Evolutionary conservation across 2,888 invertebrate genomes (phyloP).

Genomic region (Drosophila setosimentum): DNA sequence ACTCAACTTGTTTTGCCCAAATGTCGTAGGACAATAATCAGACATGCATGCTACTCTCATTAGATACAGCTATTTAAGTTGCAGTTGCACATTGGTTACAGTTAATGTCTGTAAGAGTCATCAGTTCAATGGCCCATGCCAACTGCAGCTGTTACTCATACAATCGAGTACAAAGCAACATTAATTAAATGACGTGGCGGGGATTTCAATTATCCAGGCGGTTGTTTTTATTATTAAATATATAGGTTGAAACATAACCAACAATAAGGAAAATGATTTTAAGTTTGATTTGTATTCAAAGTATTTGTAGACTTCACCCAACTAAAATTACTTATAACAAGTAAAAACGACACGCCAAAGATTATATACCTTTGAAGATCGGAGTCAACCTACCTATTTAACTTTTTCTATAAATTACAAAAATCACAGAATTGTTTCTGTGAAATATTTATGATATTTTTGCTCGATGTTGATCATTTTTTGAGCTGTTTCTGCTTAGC

Average conservation of each 20-base stretch:
- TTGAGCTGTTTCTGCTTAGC: background rate
- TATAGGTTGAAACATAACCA: background rate
- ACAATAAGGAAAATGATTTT: background rate
- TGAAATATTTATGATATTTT: background rate
- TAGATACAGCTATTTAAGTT: constrained; percentile 26
- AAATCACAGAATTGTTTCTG: background rate
- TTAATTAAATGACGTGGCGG: constrained; percentile 13
- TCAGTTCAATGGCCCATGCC: constrained; percentile 4
- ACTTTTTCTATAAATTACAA: background rate
- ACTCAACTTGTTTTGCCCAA: constrained; percentile 25
- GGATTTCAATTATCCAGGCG: background rate
- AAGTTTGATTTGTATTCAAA: too few species aligned
- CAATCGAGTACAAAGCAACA: background rate
- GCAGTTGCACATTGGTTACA: constrained; percentile 17
- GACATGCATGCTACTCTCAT: constrained; percentile 31
- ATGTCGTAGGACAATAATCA: constrained; percentile 42
- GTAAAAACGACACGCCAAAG: background rate
- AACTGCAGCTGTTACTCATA: constrained; percentile 13
- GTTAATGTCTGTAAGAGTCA: constrained; percentile 2
- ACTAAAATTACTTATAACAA: background rate
- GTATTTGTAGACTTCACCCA: too few species aligned
- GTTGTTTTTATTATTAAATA: background rate
- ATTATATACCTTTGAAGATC: background rate
- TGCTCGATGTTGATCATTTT: background rate
- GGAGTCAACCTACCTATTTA: too few species aligned